Base-by-base conservation (phyloP, 2,888 invertebrate species). In the Sarcophaga variegata region DNA sequence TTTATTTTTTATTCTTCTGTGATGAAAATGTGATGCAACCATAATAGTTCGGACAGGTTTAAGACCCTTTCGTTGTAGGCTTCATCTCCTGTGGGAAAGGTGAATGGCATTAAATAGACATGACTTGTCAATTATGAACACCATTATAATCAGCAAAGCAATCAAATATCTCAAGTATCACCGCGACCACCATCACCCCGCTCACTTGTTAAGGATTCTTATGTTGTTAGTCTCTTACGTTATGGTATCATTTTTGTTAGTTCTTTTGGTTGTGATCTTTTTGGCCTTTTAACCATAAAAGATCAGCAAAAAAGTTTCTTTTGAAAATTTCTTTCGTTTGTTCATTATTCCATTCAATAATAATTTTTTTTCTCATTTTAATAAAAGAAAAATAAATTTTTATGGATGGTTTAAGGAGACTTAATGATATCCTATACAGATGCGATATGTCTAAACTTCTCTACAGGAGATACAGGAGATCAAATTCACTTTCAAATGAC, bases 91-190 rank as follows among this genome's bases (percentile, higher is more conserved):
- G 54, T 54, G 66, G 60, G 10, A 37, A 71, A 76, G 37, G 74
- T 70, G 5, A 62, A 64, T 20, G 62, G 22, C 47, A 63, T 59
- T 59, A 76, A 71, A 37, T 45, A 67, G 71, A 84, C 81, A 81
- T 75, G 71, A 79, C 71, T 76, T 82, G 84, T 81, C 79, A 87
- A 82, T 84, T 69, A 79, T 71, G 47, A 54, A 54, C 54, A 54
- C 54, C 54, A 54, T 54, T 45, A 14, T 70, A 59, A 63, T 75
- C 63, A 47, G 0, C 47, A 45, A 8, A 54, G 70, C 25, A 71
- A 76, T 70, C 74, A 83, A 37, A 37, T 10, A 37, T 37, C 17
- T 4, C 17, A 12, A 17, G 54, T 5, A 54, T 17, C 54, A 54
- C 17, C 17, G 12, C 17, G 12, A 17, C 54, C 54, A 54, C 4